phyloP scores from a whole-genome alignment of 2,888 invertebrate species.

The Plagiodera versicolora region DNA sequence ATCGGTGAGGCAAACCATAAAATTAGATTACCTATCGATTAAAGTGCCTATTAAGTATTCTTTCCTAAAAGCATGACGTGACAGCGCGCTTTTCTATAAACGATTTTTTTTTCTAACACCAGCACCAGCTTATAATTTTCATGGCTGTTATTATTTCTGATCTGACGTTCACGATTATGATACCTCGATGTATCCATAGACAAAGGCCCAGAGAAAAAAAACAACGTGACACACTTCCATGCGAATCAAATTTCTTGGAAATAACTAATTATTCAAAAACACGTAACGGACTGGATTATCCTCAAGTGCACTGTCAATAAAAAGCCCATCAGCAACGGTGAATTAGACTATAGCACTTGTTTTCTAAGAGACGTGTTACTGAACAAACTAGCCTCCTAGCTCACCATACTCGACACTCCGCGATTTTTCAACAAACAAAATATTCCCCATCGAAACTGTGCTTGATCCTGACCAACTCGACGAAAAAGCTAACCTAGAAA shows the following conservation, averaged over 20 bases:
- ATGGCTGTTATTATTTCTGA: neutral
- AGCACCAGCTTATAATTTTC: neutral
- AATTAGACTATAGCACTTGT: neutral
- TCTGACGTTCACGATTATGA: neutral
- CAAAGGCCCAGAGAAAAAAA: neutral
- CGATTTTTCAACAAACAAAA: too few relatives aligned
- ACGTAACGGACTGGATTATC: too few relatives aligned
- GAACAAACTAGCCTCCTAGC: neutral
- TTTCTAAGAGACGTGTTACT: neutral
- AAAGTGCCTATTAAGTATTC: neutral
- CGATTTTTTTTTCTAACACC: neutral
- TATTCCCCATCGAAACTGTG: too few relatives aligned
- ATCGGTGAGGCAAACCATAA: neutral
- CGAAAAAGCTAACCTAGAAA: too few relatives aligned
- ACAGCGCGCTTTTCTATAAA: neutral
- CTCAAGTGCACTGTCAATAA: neutral
- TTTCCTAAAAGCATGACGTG: neutral
- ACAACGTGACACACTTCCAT: too few relatives aligned
- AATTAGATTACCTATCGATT: constrained; percentile 1
- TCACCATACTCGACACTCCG: too few relatives aligned
- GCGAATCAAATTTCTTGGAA: too few relatives aligned
- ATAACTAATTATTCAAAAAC: too few relatives aligned
- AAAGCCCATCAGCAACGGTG: neutral
- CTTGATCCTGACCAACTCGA: too few relatives aligned
- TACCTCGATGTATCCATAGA: neutral